phyloP scores from a whole-genome alignment of 2,797 vertebrate genomes.

The Acipenser ruthenus region DNA sequence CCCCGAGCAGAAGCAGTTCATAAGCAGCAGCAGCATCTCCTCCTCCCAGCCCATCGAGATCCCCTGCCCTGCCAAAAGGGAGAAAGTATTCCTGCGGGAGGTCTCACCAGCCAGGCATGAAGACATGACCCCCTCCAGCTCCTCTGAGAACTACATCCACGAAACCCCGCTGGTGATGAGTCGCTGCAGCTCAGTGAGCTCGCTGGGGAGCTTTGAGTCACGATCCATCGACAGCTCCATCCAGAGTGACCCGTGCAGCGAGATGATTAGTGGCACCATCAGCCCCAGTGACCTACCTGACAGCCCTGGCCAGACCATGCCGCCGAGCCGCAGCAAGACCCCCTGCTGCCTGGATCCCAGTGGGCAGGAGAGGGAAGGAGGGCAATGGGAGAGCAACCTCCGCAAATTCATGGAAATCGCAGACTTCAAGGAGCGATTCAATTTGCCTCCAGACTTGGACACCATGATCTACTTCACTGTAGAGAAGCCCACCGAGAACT shows the following conservation, averaged over 20 bases:
- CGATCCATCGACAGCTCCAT: conserved; percentile 95
- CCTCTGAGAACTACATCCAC: conserved; percentile 93
- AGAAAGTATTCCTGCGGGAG: conserved; percentile 68
- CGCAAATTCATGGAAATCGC: conserved; percentile 91
- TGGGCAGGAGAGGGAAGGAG: conserved; percentile 67
- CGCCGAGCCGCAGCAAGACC: conserved; percentile 93
- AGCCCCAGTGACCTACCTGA: conserved; percentile 95
- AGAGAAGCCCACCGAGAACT: conserved; percentile 95
- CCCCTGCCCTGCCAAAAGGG: conserved; percentile 55
- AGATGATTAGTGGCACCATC: conserved; percentile 91
- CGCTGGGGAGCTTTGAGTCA: conserved; percentile 90
- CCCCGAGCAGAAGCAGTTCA: conserved; percentile 53
- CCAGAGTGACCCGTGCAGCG: conserved; percentile 93
- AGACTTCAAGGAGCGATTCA: conserved; percentile 87
- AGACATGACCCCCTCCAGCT: conserved; percentile 88
- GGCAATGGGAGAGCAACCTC: conserved; percentile 88
- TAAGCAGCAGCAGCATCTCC: conserved; percentile 48
- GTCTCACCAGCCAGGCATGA: conserved; percentile 64
- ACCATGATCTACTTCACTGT: conserved; percentile 95
- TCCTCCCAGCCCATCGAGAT: conserved; percentile 71
- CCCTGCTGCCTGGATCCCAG: conserved; percentile 71
- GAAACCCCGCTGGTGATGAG: conserved; percentile 94
- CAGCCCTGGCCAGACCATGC: conserved; percentile 97
- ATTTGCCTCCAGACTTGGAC: conserved; percentile 84
- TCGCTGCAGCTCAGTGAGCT: conserved; percentile 95